Evolutionary conservation across 2,797 vertebrate species (phyloP).

Genomic region (Knipowitschia caucasica): DNA sequence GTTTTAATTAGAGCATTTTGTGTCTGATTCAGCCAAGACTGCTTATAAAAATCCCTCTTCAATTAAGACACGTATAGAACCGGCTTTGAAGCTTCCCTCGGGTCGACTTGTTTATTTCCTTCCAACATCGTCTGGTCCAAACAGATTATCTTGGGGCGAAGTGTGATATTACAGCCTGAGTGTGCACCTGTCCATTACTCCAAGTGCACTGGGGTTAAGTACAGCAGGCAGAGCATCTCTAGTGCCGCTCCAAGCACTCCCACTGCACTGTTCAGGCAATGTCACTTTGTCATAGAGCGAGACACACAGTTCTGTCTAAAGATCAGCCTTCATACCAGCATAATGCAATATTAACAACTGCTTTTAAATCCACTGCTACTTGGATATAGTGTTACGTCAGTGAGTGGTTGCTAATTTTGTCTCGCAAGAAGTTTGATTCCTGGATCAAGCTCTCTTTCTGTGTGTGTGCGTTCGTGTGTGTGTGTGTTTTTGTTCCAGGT

Average conservation of each 20-base stretch:
- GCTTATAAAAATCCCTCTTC: constrained; percentile 53
- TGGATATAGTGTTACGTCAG: too few species aligned
- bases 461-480: too few species aligned
- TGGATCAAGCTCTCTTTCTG: too few species aligned
- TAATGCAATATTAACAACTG: background rate
- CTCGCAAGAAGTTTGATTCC: too few species aligned
- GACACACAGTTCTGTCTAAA: constrained; percentile 25
- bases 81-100: constrained; percentile 29
- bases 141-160: constrained; percentile 25
- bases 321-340: background rate
- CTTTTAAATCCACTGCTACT: too few species aligned
- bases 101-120: constrained; percentile 17
- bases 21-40: constrained; percentile 34
- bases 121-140: constrained; percentile 25
- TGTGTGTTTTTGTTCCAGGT: too few species aligned
- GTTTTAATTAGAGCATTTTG: constrained; percentile 49
- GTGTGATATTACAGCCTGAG: constrained; percentile 33
- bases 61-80: constrained; percentile 54
- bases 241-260: constrained; percentile 33
- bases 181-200: constrained; percentile 23
- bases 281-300: constrained; percentile 30
- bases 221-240: constrained; percentile 32
- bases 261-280: constrained; percentile 30
- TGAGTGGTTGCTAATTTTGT: too few species aligned
- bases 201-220: constrained; percentile 31